These are phyloP conservation scores for Chamaea fasciata DNA, from an alignment of 2,113 vertebrate species.

Conservation along the genomic window DNA sequence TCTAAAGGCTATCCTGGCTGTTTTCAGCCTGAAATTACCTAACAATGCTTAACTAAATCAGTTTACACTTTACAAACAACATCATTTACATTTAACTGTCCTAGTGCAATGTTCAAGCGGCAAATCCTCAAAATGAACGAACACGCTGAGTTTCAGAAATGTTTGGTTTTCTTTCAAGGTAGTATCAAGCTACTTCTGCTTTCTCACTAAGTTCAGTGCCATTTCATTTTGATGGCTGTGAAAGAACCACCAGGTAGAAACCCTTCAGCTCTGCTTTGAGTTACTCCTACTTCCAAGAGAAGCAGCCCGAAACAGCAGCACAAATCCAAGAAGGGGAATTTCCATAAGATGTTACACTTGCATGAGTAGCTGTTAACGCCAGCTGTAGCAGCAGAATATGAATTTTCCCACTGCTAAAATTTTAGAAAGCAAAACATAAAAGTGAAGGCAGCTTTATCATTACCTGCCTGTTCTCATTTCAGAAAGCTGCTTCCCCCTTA, in stretches of 20 bases:
- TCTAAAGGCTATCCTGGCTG: background rate
- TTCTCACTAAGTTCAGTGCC: background rate
- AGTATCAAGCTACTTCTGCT: background rate
- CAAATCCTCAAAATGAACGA: background rate
- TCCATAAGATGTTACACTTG: background rate
- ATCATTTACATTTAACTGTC: background rate
- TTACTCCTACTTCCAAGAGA: background rate
- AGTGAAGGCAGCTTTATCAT: constrained; percentile 37
- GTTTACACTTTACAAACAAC: background rate
- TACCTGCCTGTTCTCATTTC: constrained; percentile 34
- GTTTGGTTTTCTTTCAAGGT: background rate
- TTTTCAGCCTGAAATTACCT: background rate
- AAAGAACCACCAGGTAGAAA: background rate
- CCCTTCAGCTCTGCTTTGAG: background rate
- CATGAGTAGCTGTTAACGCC: background rate
- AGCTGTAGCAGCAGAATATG: background rate
- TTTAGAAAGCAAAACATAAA: background rate
- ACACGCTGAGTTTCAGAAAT: background rate
- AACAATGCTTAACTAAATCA: background rate
- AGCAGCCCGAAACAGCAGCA: background rate
- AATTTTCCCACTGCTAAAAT: background rate
- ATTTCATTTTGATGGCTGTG: background rate
- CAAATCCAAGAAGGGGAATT: background rate
- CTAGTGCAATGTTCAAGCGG: background rate
- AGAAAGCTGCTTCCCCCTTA: constrained; percentile 18